Percentiles rank a stretch among this genome's conserved stretches.
These are phyloP conservation scores for Biston betularia DNA, from an alignment of 2,888 invertebrate genomes.

Conservation along the genomic window DNA sequence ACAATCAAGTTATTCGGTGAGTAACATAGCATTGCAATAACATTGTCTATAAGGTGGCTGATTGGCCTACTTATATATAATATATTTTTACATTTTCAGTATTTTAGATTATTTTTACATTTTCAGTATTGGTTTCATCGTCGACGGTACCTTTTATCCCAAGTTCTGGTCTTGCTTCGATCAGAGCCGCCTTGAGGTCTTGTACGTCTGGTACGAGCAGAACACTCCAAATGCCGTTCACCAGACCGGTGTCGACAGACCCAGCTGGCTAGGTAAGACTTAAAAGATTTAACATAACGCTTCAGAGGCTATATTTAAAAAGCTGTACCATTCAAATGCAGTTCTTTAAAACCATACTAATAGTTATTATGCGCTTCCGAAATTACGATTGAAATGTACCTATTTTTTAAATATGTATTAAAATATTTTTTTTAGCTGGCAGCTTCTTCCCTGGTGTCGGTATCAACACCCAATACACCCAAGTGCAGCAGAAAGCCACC, in stretches of 20 bases:
- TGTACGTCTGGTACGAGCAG: constrained; percentile 83
- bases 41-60: too few species aligned
- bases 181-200: constrained; percentile 73
- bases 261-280: constrained; percentile 72
- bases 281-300: not conserved
- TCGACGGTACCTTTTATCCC: constrained; percentile 77
- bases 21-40: constrained; percentile 23
- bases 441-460: constrained; percentile 78
- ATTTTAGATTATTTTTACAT: constrained; percentile 49
- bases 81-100: constrained; percentile 54
- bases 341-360: too few species aligned
- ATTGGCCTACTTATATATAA: too few species aligned
- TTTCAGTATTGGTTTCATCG: constrained; percentile 81
- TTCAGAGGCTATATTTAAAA: too few species aligned
- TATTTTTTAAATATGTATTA: not conserved
- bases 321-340: too few species aligned
- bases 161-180: constrained; percentile 85
- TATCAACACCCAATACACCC: constrained; percentile 73
- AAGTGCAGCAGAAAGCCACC: constrained; percentile 64
- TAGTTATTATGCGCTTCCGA: too few species aligned
- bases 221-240: constrained; percentile 76
- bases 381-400: not conserved
- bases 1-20: constrained; percentile 75
- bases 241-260: constrained; percentile 78
- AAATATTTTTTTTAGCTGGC: constrained; percentile 67